A percentile compares a stretch with the other conserved stretches of the same genome.
Conservation (phyloP, 2,888 invertebrate species). For the Julus scandinavius region DNA sequence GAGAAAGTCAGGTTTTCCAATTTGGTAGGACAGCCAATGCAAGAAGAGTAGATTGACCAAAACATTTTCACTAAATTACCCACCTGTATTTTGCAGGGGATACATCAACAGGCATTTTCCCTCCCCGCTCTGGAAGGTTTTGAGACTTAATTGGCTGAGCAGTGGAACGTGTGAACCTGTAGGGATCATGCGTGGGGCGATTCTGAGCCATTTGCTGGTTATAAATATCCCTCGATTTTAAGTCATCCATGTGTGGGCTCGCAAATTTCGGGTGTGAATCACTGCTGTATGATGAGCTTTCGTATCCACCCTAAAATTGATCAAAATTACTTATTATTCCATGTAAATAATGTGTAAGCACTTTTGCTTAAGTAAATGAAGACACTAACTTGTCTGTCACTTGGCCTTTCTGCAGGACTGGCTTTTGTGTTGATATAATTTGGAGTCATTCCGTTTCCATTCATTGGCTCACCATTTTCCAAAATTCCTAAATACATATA, state of each 20-base stretch:
- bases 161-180: slow-evolving; percentile 76
- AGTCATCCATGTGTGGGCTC: slow-evolving; percentile 70
- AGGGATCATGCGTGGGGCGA: slow-evolving; percentile 69
- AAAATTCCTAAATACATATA: slow-evolving; percentile 55
- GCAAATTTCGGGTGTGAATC: slow-evolving; percentile 65
- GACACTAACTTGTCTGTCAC: slow-evolving; percentile 65
- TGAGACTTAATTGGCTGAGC: slow-evolving; percentile 70
- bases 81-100: slow-evolving; percentile 56
- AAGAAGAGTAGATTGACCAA: not conserved
- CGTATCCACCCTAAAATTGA: slow-evolving; percentile 75
- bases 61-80: not conserved
- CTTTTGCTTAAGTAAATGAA: not conserved
- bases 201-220: slow-evolving; percentile 53
- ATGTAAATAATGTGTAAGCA: not conserved
- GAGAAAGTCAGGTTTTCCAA: not conserved
- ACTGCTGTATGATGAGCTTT: slow-evolving; percentile 76
- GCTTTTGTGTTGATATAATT: slow-evolving; percentile 69
- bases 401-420: slow-evolving; percentile 66
- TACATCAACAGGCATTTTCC: slow-evolving; percentile 48
- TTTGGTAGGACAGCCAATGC: not conserved
- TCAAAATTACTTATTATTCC: not conserved
- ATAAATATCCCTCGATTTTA: slow-evolving; percentile 72
- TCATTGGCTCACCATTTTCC: slow-evolving; percentile 57
- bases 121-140: slow-evolving; percentile 49
- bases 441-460: slow-evolving; percentile 54